Evolutionary conservation across 2,888 invertebrate genomes (phyloP).

Genomic region (Drosophila greeni): DNA sequence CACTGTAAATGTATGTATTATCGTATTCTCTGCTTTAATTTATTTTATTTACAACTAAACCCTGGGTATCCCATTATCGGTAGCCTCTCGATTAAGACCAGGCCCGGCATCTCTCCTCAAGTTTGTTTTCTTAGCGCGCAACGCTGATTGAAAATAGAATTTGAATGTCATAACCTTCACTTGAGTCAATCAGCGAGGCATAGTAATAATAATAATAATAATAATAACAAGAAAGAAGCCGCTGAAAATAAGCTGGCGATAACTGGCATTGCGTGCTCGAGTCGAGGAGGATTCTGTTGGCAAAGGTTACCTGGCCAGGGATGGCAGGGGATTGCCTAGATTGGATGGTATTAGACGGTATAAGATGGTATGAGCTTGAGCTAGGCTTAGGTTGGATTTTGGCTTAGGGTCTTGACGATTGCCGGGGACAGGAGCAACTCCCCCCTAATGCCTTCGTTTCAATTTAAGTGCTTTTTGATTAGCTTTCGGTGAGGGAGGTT

Average conservation of each 20-base stretch:
- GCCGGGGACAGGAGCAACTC: background rate
- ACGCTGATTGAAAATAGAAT: slow-evolving; percentile 68
- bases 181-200: slow-evolving; percentile 55
- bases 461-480: slow-evolving; percentile 65
- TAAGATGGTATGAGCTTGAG: background rate
- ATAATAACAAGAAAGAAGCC: slow-evolving; percentile 20
- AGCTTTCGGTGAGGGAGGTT: slow-evolving; percentile 31
- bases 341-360: background rate
- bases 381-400: background rate
- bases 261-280: slow-evolving; percentile 29
- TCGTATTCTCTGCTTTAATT: no score
- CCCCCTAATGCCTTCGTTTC: slow-evolving; percentile 54
- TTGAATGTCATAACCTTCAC: slow-evolving; percentile 69
- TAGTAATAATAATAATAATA: slow-evolving; percentile 16
- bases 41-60: no score
- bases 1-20: no score
- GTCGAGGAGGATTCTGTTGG: slow-evolving; percentile 17
- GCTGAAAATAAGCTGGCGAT: slow-evolving; percentile 4
- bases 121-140: slow-evolving; percentile 43
- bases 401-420: slow-evolving; percentile 1
- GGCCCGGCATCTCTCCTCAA: slow-evolving; percentile 54
- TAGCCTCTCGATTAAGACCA: slow-evolving; percentile 10
- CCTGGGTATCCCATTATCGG: slow-evolving; percentile 5
- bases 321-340: background rate
- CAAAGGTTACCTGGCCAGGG: slow-evolving; percentile 3